Percentiles rank a stretch among this genome's conserved stretches.
phyloP scores from a whole-genome alignment of 2,888 invertebrate species.

The Protula sp. region DNA sequence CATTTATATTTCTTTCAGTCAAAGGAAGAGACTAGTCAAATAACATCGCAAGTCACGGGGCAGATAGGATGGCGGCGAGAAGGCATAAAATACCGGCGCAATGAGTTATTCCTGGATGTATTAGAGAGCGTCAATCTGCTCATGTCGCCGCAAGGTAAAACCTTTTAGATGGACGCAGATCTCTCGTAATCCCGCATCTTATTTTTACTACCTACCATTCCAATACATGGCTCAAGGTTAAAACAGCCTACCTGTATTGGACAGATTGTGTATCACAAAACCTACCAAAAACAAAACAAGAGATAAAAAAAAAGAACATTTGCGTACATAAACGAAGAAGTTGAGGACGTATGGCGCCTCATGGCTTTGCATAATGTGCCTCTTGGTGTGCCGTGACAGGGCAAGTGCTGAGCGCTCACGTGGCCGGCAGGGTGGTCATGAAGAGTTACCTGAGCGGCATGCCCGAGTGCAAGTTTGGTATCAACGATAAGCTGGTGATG shows the following conservation, averaged over 20 bases:
- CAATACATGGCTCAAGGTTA: too few relatives aligned
- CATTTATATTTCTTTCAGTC: conserved; percentile 74
- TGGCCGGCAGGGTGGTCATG: conserved; percentile 99
- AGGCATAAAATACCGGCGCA: conserved; percentile 97
- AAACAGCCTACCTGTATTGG: too few relatives aligned
- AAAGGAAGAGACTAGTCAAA: conserved; percentile 98
- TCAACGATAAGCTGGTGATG: conserved; percentile 99
- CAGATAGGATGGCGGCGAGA: conserved; percentile 99
- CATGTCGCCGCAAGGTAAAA: conserved; percentile 94
- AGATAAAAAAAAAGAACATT: too few relatives aligned
- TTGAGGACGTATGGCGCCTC: too few relatives aligned
- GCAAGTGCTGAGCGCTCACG: conserved; percentile 98
- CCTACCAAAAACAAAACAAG: too few relatives aligned
- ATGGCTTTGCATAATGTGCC: too few relatives aligned
- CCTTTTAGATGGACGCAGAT: too few relatives aligned
- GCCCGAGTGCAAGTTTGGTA: conserved; percentile 99
- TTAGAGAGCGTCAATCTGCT: conserved; percentile 97
- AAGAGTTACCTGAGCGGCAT: conserved; percentile 99
- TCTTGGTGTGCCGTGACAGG: too few relatives aligned
- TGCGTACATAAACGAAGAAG: too few relatives aligned
- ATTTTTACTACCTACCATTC: too few relatives aligned
- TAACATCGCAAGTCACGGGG: conserved; percentile 94
- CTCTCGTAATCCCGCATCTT: too few relatives aligned
- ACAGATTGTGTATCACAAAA: too few relatives aligned
- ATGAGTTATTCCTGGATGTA: conserved; percentile 97